phyloP scores from a whole-genome alignment of 2,113 vertebrate genomes.

The Dromaius novaehollandiae region DNA sequence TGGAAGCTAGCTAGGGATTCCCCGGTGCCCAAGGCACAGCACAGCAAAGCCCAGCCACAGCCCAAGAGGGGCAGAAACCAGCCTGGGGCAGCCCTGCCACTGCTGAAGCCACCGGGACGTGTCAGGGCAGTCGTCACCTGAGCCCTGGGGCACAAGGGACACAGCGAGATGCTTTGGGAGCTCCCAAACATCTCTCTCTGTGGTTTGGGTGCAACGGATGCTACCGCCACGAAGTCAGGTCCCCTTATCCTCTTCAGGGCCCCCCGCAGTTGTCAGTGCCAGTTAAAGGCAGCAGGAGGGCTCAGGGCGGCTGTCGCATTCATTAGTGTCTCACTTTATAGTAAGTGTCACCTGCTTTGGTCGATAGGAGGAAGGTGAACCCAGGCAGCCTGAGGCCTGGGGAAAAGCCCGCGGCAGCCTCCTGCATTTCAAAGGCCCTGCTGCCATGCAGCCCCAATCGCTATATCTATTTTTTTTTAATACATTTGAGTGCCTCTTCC shows the following conservation, averaged over 20 bases:
- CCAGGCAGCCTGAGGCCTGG: background rate
- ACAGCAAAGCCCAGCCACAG: rapidly evolving
- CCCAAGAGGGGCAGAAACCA: rapidly evolving
- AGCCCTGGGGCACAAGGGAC: background rate
- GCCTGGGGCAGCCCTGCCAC: background rate
- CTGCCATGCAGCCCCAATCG: background rate
- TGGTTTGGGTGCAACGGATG: background rate
- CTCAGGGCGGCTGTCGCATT: background rate
- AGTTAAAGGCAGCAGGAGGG: rapidly evolving
- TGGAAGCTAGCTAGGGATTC: background rate
- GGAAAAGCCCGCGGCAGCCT: background rate
- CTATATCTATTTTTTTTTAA: constrained; percentile 21
- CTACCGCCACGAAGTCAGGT: background rate
- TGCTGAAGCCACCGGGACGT: rapidly evolving
- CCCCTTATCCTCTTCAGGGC: background rate
- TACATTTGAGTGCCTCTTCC: background rate
- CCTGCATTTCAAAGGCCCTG: constrained; percentile 32
- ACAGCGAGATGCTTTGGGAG: background rate
- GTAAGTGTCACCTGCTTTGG: background rate
- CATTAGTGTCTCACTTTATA: background rate
- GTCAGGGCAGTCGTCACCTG: rapidly evolving
- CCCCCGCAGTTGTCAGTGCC: rapidly evolving
- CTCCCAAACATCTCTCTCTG: background rate
- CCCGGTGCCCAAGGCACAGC: background rate
- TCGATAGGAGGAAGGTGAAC: constrained; percentile 18